A percentile compares a stretch with the other conserved stretches of the same genome.
Evolutionary conservation across 1,140 invertebrate species (phyloP).

Genomic region (Drosophila mayri): DNA sequence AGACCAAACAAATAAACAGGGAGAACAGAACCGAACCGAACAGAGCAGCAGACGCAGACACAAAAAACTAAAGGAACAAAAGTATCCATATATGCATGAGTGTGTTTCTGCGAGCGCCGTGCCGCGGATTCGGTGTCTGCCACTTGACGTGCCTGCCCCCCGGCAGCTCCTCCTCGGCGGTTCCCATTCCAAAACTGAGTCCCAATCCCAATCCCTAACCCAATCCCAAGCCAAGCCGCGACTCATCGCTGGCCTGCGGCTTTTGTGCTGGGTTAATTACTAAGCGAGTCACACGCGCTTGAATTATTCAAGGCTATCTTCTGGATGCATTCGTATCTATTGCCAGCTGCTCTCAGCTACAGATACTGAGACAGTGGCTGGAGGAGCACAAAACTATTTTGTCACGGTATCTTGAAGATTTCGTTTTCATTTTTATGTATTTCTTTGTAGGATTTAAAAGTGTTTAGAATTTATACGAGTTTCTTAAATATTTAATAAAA

Average conservation of each 20-base stretch:
- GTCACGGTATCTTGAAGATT: neutral
- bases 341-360: slow-evolving; percentile 57
- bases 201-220: slow-evolving; percentile 10
- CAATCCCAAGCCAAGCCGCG: slow-evolving; percentile 44
- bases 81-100: slow-evolving; percentile 58
- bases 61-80: slow-evolving; percentile 72
- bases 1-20: slow-evolving; percentile 56
- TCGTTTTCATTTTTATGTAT: neutral
- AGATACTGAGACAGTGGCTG: slow-evolving; percentile 34
- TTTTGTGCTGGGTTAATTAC: slow-evolving; percentile 82
- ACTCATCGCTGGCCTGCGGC: slow-evolving; percentile 73
- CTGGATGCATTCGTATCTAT: slow-evolving; percentile 61
- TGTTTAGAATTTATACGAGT: neutral
- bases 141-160: slow-evolving; percentile 68
- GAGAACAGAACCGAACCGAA: slow-evolving; percentile 35
- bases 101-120: slow-evolving; percentile 51
- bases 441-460: neutral
- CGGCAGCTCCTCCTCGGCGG: neutral
- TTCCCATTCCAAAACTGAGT: neutral
- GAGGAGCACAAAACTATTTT: slow-evolving; percentile 2
- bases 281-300: slow-evolving; percentile 82
- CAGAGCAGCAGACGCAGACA: slow-evolving; percentile 41
- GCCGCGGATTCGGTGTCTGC: slow-evolving; percentile 69
- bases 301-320: slow-evolving; percentile 83
- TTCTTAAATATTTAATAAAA: no score